These are phyloP conservation scores for Trididemnum miniatum DNA, from an alignment of 23 tunicate species.

Conservation along the genomic window DNA sequence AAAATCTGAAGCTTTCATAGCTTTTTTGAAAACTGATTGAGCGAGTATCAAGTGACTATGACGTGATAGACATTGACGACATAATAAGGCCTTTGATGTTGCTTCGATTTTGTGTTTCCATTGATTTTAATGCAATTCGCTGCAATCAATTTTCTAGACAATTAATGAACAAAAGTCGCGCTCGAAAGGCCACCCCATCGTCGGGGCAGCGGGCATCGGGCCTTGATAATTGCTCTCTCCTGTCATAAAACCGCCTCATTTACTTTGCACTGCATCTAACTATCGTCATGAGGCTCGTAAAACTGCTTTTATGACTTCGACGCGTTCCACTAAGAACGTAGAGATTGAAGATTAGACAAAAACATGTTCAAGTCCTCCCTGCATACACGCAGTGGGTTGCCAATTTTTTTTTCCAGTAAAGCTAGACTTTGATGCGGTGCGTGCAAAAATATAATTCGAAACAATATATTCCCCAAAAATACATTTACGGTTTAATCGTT, in stretches of 20 bases:
- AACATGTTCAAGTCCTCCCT: neutral
- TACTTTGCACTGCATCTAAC: constrained; percentile 4
- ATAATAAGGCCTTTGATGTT: neutral
- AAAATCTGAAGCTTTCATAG: no score
- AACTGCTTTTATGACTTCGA: constrained; percentile 20
- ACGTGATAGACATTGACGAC: constrained; percentile 18
- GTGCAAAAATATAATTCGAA: no score
- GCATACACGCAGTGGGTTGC: neutral
- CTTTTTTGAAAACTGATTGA: no score
- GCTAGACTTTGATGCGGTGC: no score
- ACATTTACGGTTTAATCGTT: no score
- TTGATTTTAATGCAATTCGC: constrained; percentile 8
- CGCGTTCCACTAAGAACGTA: neutral
- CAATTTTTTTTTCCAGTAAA: neutral
- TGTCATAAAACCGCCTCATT: constrained; percentile 34
- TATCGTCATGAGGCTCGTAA: constrained; percentile 22
- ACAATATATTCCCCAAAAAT: no score
- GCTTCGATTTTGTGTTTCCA: neutral
- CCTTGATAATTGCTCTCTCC: constrained; percentile 9
- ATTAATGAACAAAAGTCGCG: constrained; percentile 9
- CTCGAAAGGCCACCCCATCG: constrained; percentile 1
- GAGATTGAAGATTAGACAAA: neutral
- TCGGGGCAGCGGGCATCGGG: neutral
- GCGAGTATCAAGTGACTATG: no score
- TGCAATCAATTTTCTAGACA: constrained; percentile 25